These are phyloP conservation scores for Clostera curtula DNA, from an alignment of 2,888 invertebrate genomes.

Conservation along the genomic window DNA sequence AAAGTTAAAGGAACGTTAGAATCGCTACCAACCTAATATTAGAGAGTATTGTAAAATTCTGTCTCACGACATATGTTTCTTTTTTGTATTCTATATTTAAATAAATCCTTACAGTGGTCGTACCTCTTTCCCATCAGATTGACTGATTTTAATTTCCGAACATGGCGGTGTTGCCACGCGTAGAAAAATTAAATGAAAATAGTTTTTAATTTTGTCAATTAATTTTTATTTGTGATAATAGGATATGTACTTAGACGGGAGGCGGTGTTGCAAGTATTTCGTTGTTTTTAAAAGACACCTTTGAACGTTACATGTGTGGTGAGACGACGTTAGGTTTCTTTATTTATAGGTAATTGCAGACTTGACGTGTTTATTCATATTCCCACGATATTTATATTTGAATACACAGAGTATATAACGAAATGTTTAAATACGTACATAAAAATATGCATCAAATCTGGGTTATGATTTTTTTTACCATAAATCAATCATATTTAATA, in stretches of 20 bases:
- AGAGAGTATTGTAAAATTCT: constrained; percentile 35
- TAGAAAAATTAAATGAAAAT: constrained; percentile 70
- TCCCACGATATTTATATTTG: no score
- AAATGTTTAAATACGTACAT: no score
- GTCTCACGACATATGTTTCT: constrained; percentile 74
- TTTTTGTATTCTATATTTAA: constrained; percentile 20
- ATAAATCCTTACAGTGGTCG: constrained; percentile 49
- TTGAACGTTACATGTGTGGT: constrained; percentile 72
- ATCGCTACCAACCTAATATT: no score
- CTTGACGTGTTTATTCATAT: no score
- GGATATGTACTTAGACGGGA: constrained; percentile 55
- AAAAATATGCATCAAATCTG: no score
- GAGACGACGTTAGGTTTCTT: constrained; percentile 68
- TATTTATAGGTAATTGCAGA: no score
- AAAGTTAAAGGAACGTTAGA: no score
- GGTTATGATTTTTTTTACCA: no score
- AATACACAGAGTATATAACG: no score
- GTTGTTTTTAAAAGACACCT: constrained; percentile 45
- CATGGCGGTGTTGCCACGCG: constrained; percentile 34
- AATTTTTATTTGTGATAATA: constrained; percentile 71
- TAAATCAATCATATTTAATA: no score
- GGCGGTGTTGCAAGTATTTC: constrained; percentile 35
- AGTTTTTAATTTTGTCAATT: constrained; percentile 51
- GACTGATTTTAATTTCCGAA: constrained; percentile 38
- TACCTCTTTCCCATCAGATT: constrained; percentile 70